Base-by-base conservation (phyloP, 2,888 invertebrate species). In the Hyppa rectilinea region DNA sequence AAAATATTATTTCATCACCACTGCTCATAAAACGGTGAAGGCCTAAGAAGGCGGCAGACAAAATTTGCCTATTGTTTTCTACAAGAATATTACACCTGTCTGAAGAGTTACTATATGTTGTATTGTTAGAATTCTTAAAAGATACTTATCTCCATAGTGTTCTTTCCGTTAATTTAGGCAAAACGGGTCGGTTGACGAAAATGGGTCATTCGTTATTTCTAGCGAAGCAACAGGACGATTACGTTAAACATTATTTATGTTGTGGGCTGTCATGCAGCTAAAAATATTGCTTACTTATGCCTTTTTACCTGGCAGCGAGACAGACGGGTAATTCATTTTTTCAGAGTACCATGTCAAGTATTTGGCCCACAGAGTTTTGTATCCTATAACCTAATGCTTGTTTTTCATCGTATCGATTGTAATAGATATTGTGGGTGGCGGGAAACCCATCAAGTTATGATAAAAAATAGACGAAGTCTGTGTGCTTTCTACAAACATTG, bases 151-250 rank as follows among this genome's bases (percentile, higher is more conserved):
- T 12, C 7, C 20, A 17, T 14, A 31, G 43, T 38, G 40, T 49
- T 34, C 12, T 26, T 50, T 43, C 12, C 14, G 23, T 62, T 68
- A 34, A 70, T 45, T 62, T 75, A 64, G 17, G 31, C 29, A 20
- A 74, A 71, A 74, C 52, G 4, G 31, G 23, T 72, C 47, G 20
- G 36, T 43, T 56, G 29, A 45, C n/a, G 12, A 23, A 73, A 59
- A 59, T 59, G 23, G 77, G 70, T 53, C 47, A 73, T 59, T 34
- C 40, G 23, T 40, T 76, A 77, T 34, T 59, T 45, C 38, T 47
- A 38, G 12, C 56, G 34, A 14, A 50, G 40, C n/a, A n/a, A n/a
- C n/a, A n/a, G 23, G 7, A 38, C 56, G 38, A 52, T 38, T 47
- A 68, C 52, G 47, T 52, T 4, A 40, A 29, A 47, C 14, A 68